Evolutionary conservation across 2,888 invertebrate genomes (phyloP).

Genomic region (Metallyticus violacea): DNA sequence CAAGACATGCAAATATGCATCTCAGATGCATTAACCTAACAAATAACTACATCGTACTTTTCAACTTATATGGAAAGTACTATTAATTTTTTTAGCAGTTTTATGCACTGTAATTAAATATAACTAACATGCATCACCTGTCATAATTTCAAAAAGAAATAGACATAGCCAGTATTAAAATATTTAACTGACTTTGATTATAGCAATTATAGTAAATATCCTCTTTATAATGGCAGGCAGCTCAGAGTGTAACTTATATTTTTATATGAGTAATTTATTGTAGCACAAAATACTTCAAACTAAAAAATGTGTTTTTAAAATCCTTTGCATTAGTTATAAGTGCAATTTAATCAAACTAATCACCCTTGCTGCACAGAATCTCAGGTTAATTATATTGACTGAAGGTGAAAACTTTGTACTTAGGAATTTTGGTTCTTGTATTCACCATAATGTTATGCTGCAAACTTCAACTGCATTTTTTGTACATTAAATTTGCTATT

Average conservation of each 20-base stretch:
- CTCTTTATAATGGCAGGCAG: background rate
- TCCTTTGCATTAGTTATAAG: background rate
- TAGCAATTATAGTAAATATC: background rate
- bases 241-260: background rate
- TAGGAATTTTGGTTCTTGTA: too few species aligned
- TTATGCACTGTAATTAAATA: background rate
- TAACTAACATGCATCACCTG: background rate
- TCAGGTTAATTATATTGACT: background rate
- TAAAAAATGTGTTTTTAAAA: background rate
- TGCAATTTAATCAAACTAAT: background rate
- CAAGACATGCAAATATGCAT: background rate
- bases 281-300: background rate
- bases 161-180: background rate
- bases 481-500: too few species aligned
- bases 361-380: background rate
- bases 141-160: background rate
- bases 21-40: too few species aligned
- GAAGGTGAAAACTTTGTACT: too few species aligned
- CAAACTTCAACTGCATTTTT: too few species aligned
- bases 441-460: too few species aligned
- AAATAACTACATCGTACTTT: too few species aligned
- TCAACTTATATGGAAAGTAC: too few species aligned
- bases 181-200: background rate
- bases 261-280: background rate
- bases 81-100: too few species aligned